Percentiles rank a stretch among this genome's conserved stretches.
Conservation (phyloP, 2,888 invertebrate species). For the Tachina lurida region DNA sequence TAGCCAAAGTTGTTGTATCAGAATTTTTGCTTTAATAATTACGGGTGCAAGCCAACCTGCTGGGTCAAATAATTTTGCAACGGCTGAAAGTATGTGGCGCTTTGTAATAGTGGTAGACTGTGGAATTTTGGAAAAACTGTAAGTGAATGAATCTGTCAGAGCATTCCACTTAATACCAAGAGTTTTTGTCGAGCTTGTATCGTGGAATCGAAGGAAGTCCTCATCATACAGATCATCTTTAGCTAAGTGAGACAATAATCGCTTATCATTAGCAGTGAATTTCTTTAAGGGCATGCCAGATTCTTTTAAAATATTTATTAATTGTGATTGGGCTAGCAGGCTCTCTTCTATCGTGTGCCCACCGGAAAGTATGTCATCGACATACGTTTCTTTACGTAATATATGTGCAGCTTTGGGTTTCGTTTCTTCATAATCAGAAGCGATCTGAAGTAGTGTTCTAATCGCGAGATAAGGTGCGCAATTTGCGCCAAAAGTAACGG, state of each 20-base stretch:
- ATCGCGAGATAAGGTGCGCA: neutral
- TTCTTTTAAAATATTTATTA: too few relatives aligned
- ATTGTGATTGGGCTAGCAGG: too few relatives aligned
- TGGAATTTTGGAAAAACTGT: neutral
- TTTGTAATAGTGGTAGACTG: neutral
- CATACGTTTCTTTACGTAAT: neutral
- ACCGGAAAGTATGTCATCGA: too few relatives aligned
- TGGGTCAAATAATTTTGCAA: neutral
- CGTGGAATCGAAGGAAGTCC: neutral
- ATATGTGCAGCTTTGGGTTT: neutral
- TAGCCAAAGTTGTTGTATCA: neutral
- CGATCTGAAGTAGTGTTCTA: neutral
- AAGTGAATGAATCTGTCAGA: neutral
- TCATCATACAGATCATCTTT: neutral
- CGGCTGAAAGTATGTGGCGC: neutral
- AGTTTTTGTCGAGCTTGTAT: too few relatives aligned
- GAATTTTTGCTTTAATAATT: neutral
- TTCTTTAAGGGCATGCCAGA: too few relatives aligned
- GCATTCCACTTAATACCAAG: too few relatives aligned
- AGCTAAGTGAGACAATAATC: neutral
- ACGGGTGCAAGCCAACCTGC: neutral
- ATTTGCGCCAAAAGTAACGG: neutral
- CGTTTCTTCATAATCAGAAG: neutral
- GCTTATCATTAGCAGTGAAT: too few relatives aligned
- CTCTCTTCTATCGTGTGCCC: too few relatives aligned